Evolutionary conservation across 1,140 invertebrate genomes (phyloP), one percentile per base, ranked within the genome.

Genomic region (Drosophila novamexicana): DNA sequence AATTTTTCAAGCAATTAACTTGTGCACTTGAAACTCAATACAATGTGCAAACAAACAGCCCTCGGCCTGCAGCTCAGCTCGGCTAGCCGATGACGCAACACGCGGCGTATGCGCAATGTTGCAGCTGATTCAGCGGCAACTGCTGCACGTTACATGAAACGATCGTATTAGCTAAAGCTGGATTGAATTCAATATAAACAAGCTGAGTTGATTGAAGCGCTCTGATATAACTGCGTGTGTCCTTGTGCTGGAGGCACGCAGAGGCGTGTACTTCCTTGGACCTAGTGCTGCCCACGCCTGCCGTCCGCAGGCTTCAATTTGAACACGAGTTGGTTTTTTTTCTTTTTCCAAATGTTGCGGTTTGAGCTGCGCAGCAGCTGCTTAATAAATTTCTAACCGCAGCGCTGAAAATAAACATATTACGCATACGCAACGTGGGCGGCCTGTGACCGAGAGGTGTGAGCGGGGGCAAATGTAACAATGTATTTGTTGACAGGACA

Each of bases 1-100:
- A 83, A 89, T 88, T 88, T 88, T 88, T 88, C 80, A 88, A 68
- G 77, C 84, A 88, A 89, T 88, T 88, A 89, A 83, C 67, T 78
- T 71, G 52, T 67, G 50, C 84, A 83, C 84, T 89, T 68, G 67
- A 83, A 69, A 72, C 45, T 57, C 68, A 79, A 64, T 61, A 82
- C 75, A 74, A 67, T 73, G 75, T 67, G 79, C 72, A 82, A 82
- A 77, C 79, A 82, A 79, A 59, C 53, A 69, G 32, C 16, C 14
- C 16, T 36, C 32, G 16, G 62, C 50, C 12, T 10, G 29, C 16
- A 8, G 42, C 40, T 12, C 52, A 49, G 44, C n/a, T 1, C 16
- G 16, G 49, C 34, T 66, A 45, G 22, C 34, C 49, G 37, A 45
- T 54, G 64, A 74, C 61, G 79, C 59, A 69, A 75, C 70, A 83